A percentile compares a stretch with the other conserved stretches of the same genome.
Evolutionary conservation across 1,140 invertebrate genomes (phyloP).

Genomic region (Drosophila ercepeae): DNA sequence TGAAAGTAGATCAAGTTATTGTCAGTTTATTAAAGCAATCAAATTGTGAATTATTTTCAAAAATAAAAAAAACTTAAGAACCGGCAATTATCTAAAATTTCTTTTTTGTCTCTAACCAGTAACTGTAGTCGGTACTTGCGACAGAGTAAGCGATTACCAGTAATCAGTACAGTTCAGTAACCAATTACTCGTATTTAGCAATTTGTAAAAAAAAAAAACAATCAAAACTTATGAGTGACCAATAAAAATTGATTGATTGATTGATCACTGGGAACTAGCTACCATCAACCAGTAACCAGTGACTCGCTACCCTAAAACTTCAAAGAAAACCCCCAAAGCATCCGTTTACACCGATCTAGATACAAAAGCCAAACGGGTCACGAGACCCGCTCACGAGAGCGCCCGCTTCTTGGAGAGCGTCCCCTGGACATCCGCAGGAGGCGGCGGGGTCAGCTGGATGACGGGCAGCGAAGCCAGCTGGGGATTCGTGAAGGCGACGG

Average conservation of each 20-base stretch:
- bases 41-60: no score
- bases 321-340: not conserved
- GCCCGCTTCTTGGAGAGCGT: constrained; percentile 74
- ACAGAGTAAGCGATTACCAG: no score
- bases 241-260: not conserved
- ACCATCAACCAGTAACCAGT: not conserved
- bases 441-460: constrained; percentile 69
- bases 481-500: constrained; percentile 83
- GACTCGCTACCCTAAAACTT: not conserved
- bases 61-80: no score
- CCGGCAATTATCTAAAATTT: no score
- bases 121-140: no score
- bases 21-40: no score
- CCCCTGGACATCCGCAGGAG: constrained; percentile 57
- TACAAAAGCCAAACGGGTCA: constrained; percentile 9
- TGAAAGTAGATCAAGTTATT: not conserved
- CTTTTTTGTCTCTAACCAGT: no score
- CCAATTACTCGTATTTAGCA: no score
- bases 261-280: not conserved
- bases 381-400: constrained; percentile 62
- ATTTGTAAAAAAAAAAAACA: no score
- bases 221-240: no score
- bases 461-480: constrained; percentile 64
- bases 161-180: no score
- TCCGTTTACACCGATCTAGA: not conserved